Evolutionary conservation across 2,888 invertebrate genomes (phyloP).

Genomic region (Troglohyphantes excavatus): DNA sequence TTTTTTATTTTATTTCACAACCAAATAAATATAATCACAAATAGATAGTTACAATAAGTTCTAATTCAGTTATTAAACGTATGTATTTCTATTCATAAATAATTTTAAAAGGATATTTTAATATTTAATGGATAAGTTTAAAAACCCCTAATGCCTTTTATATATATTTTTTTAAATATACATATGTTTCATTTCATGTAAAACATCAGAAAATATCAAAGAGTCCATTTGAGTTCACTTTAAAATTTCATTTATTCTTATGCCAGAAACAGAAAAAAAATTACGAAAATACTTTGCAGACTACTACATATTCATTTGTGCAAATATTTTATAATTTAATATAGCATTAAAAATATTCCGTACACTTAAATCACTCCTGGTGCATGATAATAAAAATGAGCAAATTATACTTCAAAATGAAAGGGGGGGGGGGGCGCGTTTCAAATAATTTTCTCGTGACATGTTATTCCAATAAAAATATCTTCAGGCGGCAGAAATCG

Average conservation of each 20-base stretch:
- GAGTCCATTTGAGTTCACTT: not conserved
- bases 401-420: not conserved
- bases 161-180: no score
- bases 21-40: no score
- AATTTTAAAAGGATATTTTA: no score
- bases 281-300: not conserved
- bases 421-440: not conserved
- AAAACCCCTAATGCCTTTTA: no score
- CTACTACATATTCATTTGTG: constrained; percentile 14
- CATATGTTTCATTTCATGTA: no score
- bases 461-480: constrained; percentile 44
- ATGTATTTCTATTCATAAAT: no score
- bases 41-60: no score
- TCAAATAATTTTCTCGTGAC: constrained; percentile 27
- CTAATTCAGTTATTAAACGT: no score
- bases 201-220: no score
- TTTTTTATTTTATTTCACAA: no score
- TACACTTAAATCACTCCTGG: not conserved
- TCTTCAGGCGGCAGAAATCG: constrained; percentile 30
- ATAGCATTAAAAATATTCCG: constrained; percentile 9
- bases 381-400: not conserved
- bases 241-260: not conserved
- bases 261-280: no score
- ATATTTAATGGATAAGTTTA: no score
- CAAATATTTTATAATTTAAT: constrained; percentile 29